Evolutionary conservation across 1,140 invertebrate species (phyloP).

Genomic region (Hycleus cichorii): DNA sequence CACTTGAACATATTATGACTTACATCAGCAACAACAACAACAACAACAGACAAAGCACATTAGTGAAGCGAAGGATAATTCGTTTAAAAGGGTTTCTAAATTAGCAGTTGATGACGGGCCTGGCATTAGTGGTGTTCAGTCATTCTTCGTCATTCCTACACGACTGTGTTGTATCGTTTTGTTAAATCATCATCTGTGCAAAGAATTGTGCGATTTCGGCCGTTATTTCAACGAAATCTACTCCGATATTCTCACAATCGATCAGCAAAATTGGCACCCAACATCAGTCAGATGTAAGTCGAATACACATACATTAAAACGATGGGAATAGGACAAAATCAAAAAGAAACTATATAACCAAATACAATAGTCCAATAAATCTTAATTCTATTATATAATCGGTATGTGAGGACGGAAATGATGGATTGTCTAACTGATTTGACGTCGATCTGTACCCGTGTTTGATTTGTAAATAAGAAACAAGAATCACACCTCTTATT

Average conservation of each 20-base stretch:
- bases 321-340: not conserved
- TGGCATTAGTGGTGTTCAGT: slow-evolving; percentile 36
- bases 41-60: slow-evolving; percentile 28
- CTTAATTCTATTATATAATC: slow-evolving; percentile 21
- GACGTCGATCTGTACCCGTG: too few species aligned
- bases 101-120: slow-evolving; percentile 39
- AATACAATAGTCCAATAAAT: slow-evolving; percentile 28
- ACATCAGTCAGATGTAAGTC: too few species aligned
- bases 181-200: slow-evolving; percentile 1
- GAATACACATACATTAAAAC: not conserved
- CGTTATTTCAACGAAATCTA: not conserved
- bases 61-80: slow-evolving; percentile 38
- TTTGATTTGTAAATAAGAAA: too few species aligned
- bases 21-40: slow-evolving; percentile 27
- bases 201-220: not conserved
- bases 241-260: not conserved
- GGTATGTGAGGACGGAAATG: slow-evolving; percentile 26
- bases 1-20: slow-evolving; percentile 19
- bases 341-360: slow-evolving; percentile 8
- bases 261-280: not conserved
- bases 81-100: slow-evolving; percentile 41
- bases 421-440: slow-evolving; percentile 16
- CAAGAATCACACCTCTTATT: too few species aligned
- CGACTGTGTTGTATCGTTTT: slow-evolving; percentile 19
- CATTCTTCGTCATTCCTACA: slow-evolving; percentile 31